Evolutionary conservation across 2,888 invertebrate genomes (phyloP).

Genomic region (Chrysina gloriosa): DNA sequence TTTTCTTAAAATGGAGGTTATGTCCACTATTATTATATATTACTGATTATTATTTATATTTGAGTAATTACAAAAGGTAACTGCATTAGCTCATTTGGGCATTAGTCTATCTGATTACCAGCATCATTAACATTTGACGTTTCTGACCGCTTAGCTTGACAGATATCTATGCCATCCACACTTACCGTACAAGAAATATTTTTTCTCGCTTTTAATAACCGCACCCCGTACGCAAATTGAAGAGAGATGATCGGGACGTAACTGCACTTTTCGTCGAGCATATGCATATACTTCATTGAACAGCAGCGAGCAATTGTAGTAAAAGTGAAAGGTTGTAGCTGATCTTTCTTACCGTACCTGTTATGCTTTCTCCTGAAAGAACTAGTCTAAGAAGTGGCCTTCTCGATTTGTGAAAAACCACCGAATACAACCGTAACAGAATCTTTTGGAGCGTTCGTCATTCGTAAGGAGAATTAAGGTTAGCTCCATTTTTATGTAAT

Average conservation of each 20-base stretch:
- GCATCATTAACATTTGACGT: neutral
- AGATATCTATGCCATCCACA: neutral
- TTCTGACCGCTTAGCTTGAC: neutral
- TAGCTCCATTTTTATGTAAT: constrained; percentile 35
- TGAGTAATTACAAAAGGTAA: neutral
- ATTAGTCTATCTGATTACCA: neutral
- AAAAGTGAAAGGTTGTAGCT: constrained; percentile 42
- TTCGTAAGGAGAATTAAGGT: constrained; percentile 27
- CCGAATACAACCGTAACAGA: neutral
- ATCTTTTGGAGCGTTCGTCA: neutral
- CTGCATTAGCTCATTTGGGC: neutral
- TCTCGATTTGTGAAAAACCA: constrained; percentile 10
- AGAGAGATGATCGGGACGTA: neutral
- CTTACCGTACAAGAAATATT: constrained; percentile 11
- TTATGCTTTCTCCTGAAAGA: constrained; percentile 42
- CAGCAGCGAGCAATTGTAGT: constrained; percentile 24
- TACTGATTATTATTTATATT: neutral
- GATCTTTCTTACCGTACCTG: constrained; percentile 35
- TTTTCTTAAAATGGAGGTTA: too few species aligned
- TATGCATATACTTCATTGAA: too few species aligned
- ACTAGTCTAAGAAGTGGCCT: constrained; percentile 33
- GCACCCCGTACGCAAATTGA: neutral
- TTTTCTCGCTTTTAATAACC: constrained; percentile 1
- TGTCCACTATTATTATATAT: too few species aligned
- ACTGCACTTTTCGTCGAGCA: neutral